Percentiles rank a stretch among this genome's conserved stretches.
These are phyloP conservation scores for Lucilia cuprina DNA, from an alignment of 1,140 invertebrate species.

Conservation along the genomic window DNA sequence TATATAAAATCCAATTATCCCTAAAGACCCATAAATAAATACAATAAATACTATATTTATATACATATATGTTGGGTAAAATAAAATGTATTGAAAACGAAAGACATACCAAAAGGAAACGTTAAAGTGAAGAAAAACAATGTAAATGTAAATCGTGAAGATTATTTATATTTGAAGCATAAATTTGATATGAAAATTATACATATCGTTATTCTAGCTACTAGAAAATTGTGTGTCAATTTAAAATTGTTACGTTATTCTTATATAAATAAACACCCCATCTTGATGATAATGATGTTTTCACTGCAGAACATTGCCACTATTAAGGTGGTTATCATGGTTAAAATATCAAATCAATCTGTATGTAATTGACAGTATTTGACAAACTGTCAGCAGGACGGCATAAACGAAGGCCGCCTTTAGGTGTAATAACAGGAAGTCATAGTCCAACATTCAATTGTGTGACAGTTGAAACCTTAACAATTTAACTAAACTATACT, in stretches of 20 bases:
- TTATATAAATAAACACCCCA: background rate
- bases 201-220: background rate
- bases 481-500: background rate
- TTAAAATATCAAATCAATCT: background rate
- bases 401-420: background rate
- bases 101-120: background rate
- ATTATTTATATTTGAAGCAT: background rate
- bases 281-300: background rate
- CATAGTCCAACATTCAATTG: background rate
- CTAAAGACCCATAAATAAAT: conserved; percentile 2
- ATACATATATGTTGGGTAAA: background rate
- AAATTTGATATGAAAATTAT: background rate
- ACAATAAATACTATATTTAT: background rate
- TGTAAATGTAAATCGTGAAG: background rate
- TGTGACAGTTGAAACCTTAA: background rate
- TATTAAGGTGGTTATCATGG: too few relatives aligned
- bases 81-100: background rate
- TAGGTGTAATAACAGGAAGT: background rate
- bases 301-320: background rate
- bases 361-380: background rate
- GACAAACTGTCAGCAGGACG: background rate
- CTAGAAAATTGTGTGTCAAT: background rate
- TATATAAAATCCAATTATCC: conserved; percentile 15
- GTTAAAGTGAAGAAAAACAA: background rate
- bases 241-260: background rate